Evolutionary conservation across 2,797 vertebrate species (phyloP).

Genomic region (Cephalopachus bancanus): DNA sequence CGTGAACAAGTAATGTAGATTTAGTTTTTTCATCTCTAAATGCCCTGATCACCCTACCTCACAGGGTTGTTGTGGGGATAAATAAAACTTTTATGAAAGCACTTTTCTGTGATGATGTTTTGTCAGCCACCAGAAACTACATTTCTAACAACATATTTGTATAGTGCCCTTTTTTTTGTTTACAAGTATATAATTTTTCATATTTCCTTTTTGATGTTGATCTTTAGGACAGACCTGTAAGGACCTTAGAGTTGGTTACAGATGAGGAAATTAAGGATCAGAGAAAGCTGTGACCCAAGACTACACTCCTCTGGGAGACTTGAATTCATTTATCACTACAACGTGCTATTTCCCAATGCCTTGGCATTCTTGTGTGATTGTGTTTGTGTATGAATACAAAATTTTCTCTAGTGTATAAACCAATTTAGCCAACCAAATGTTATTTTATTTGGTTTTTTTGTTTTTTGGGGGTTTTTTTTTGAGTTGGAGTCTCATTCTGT

Average conservation of each 20-base stretch:
- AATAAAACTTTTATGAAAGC: conserved; percentile 86
- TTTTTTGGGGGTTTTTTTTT: too few species aligned
- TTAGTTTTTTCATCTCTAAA: conserved; percentile 84
- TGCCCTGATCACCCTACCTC: conserved; percentile 84
- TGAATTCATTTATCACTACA: neutral
- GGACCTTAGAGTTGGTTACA: neutral
- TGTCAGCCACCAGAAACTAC: conserved; percentile 71
- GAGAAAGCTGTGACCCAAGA: neutral
- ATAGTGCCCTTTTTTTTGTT: conserved; percentile 45
- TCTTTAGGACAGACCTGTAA: neutral
- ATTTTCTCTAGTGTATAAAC: neutral
- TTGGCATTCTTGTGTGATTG: neutral
- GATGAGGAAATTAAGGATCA: conserved; percentile 8
- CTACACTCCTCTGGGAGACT: neutral
- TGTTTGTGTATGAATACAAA: neutral
- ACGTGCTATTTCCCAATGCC: neutral
- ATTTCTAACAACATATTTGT: neutral
- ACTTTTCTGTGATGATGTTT: conserved; percentile 80
- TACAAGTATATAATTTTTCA: neutral
- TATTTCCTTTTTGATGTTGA: neutral
- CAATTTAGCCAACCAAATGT: neutral
- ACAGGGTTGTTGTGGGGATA: conserved; percentile 85
- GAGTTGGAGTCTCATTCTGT: too few species aligned
- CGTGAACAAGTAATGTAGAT: conserved; percentile 84
- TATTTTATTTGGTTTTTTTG: neutral